Evolutionary conservation across 2,797 vertebrate species (phyloP), one percentile per base, ranked within the genome.

Genomic region (Mormyrus proboscirostris): DNA sequence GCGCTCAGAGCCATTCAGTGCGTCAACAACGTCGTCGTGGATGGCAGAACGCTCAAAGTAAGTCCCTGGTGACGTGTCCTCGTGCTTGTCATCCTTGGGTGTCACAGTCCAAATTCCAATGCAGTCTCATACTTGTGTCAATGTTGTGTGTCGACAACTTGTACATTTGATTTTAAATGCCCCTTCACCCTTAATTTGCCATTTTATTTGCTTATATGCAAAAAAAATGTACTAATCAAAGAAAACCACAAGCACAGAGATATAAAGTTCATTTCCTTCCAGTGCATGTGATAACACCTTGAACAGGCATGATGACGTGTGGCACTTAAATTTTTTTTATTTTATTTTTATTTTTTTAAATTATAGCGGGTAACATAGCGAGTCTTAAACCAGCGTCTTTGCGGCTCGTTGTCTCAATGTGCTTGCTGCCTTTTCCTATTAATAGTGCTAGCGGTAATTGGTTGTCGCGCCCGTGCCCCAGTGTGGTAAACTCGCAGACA

Each of bases 1-100:
- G 97, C 97, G 91, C 97, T 98, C 91, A 95, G 97, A 97, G 97
- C 97, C 90, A 98, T 98, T 95, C 97, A 98, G 86, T 97, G 96
- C 0, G 97, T 98, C 92, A 98, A 97, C 95, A 98, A 98, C 1
- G 97, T 98, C 90, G 96, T 97, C 89, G 97, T 97, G 94, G 97
- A 98, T 0, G 96, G 97, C 93, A 96, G 97, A 95, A 98, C 97
- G 91, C 97, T 98, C 90, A 98, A 98, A 97, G 97, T 98, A 93
- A 92, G 87, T 83, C 22, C 59, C 9, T 2, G 2, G 62, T 9
- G 59, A 3, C 29, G 59, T 0, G 9, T 29, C 59, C 59, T 9
- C n/a, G 0, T 8, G 1, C 69, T 8, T 14, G 10, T 14, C 65
- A 14, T 73, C 65, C 25, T 33, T 14, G 3, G 1, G 33, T 41